phyloP scores from a whole-genome alignment of 1,140 invertebrate species.

The Charaxes varanes region DNA sequence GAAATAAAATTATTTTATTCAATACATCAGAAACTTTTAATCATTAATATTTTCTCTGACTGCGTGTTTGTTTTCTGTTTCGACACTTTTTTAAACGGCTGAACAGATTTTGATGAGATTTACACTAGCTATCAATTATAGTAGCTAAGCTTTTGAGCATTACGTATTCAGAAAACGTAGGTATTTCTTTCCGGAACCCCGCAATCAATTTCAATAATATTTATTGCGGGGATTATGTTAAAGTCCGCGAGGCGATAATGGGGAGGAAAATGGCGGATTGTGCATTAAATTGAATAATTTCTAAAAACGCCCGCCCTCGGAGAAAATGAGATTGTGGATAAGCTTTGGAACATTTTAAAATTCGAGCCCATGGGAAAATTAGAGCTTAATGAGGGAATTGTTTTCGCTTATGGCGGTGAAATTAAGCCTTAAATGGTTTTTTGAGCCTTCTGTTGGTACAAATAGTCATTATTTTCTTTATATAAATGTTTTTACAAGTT shows the following conservation, averaged over 20 bases:
- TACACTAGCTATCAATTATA: too few relatives aligned
- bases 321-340: constrained; percentile 51
- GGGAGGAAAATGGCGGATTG: constrained; percentile 44
- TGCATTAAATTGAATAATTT: constrained; percentile 57
- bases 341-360: constrained; percentile 42
- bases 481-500: too few relatives aligned
- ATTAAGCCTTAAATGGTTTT: too few relatives aligned
- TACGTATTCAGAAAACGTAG: background rate
- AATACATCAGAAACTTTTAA: too few relatives aligned
- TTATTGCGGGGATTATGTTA: constrained; percentile 31
- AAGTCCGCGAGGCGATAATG: constrained; percentile 43
- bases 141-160: too few relatives aligned
- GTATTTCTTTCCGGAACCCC: constrained; percentile 1
- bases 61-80: too few relatives aligned
- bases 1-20: too few relatives aligned
- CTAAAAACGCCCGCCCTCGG: constrained; percentile 31
- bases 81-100: too few relatives aligned
- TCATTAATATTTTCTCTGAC: too few relatives aligned
- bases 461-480: too few relatives aligned
- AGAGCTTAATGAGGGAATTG: constrained; percentile 16
- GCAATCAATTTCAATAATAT: constrained; percentile 33
- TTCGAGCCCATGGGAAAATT: constrained; percentile 24
- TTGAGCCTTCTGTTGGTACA: too few relatives aligned
- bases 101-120: too few relatives aligned
- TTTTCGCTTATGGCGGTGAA: background rate